A percentile compares a stretch with the other conserved stretches of the same genome.
Conservation (phyloP, 1,140 invertebrate genomes). For the Drosophila guanche region DNA sequence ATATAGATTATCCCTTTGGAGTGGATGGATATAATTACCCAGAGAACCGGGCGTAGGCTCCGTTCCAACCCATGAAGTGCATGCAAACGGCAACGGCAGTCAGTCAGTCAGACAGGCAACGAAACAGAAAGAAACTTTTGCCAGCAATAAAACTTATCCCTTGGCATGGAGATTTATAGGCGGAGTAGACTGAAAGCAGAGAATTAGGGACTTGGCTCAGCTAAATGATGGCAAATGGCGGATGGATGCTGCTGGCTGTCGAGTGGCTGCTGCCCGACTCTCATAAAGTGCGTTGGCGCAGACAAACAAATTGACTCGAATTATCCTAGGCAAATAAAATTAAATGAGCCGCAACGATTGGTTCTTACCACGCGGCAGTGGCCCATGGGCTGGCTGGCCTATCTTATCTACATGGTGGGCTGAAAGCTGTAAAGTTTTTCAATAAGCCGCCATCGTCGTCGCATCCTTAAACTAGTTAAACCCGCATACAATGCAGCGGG, state of each 20-base stretch:
- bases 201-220: constrained; percentile 9
- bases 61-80: neutral
- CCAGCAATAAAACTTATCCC: constrained; percentile 41
- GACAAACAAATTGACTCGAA: constrained; percentile 74
- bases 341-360: constrained; percentile 69
- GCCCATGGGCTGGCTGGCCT: constrained; percentile 5
- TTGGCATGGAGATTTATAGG: neutral
- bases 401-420: constrained; percentile 37
- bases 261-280: neutral
- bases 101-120: constrained; percentile 26
- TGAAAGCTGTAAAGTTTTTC: constrained; percentile 64
- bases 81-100: neutral
- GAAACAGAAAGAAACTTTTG: constrained; percentile 23
- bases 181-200: neutral
- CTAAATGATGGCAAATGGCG: constrained; percentile 27
- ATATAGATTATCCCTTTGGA: constrained; percentile 37
- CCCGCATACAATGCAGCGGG: constrained; percentile 60
- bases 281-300: constrained; percentile 53
- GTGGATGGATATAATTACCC: constrained; percentile 17
- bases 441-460: constrained; percentile 55
- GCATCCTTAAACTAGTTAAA: constrained; percentile 75
- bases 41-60: neutral
- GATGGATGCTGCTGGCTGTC: too few relatives aligned
- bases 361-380: constrained; percentile 4
- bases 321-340: constrained; percentile 60